Evolutionary conservation across 2,888 invertebrate species (phyloP).

Genomic region (Biston betularia): DNA sequence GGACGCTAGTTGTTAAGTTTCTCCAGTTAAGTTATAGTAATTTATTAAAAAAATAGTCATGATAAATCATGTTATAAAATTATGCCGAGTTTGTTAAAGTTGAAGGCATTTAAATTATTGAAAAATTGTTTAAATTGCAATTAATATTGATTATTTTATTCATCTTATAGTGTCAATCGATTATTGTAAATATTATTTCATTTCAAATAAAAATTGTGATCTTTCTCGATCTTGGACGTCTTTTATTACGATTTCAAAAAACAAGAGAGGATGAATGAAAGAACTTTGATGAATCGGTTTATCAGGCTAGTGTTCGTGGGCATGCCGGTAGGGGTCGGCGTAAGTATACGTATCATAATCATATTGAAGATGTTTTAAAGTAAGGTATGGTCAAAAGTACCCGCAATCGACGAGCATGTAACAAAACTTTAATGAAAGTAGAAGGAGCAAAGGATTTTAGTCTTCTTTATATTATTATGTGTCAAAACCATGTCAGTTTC

Average conservation of each 20-base stretch:
- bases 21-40: constrained; percentile 73
- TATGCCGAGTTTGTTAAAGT: constrained; percentile 83
- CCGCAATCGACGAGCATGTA: too few relatives aligned
- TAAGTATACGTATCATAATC: too few relatives aligned
- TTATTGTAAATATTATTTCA: constrained; percentile 80
- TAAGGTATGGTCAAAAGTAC: too few relatives aligned
- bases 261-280: too few relatives aligned
- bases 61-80: constrained; percentile 72
- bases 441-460: too few relatives aligned
- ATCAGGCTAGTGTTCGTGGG: too few relatives aligned
- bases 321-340: too few relatives aligned
- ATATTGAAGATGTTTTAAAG: too few relatives aligned
- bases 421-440: too few relatives aligned
- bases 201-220: constrained; percentile 73
- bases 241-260: constrained; percentile 29
- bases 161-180: constrained; percentile 60
- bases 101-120: constrained; percentile 78
- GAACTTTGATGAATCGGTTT: too few relatives aligned
- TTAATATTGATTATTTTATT: constrained; percentile 58
- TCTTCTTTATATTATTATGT: too few relatives aligned
- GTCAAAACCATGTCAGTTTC: too few relatives aligned
- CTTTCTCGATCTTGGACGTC: constrained; percentile 52
- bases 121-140: constrained; percentile 60
- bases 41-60: constrained; percentile 77
- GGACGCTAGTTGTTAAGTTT: constrained; percentile 89